These are phyloP conservation scores for Melanotaenia duboulayi DNA, from an alignment of 2,113 vertebrate species.

Conservation along the genomic window DNA sequence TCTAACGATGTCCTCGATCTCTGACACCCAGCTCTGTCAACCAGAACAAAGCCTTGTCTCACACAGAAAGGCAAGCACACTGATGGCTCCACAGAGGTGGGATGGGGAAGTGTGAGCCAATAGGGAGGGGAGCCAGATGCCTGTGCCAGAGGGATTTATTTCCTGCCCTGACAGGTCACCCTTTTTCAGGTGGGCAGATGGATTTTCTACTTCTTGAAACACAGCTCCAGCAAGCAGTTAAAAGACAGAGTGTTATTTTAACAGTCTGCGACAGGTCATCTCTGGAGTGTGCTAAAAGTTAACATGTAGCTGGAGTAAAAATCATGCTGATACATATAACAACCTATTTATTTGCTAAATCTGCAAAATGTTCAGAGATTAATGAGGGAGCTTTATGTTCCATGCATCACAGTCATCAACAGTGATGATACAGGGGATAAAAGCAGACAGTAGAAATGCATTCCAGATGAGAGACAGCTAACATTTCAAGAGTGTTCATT, in stretches of 20 bases:
- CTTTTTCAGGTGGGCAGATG: slow-evolving; percentile 69
- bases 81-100: slow-evolving; percentile 61
- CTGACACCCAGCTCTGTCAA: slow-evolving; percentile 73
- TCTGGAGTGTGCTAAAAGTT: slow-evolving; percentile 54
- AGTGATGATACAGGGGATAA: slow-evolving; percentile 29
- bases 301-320: slow-evolving; percentile 39
- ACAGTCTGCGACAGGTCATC: slow-evolving; percentile 56
- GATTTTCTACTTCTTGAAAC: slow-evolving; percentile 64
- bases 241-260: slow-evolving; percentile 62
- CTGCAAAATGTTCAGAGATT: slow-evolving; percentile 4
- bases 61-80: slow-evolving; percentile 66
- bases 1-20: slow-evolving; percentile 75
- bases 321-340: slow-evolving; percentile 3
- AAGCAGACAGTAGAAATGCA: slow-evolving; percentile 1
- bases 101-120: slow-evolving; percentile 44
- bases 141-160: slow-evolving; percentile 68
- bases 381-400: slow-evolving; percentile 3
- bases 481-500: slow-evolving; percentile 20
- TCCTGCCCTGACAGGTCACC: slow-evolving; percentile 63
- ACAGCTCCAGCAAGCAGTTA: slow-evolving; percentile 34
- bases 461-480: slow-evolving; percentile 19
- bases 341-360: slow-evolving; percentile 8
- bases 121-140: slow-evolving; percentile 39
- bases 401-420: slow-evolving; percentile 26
- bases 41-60: slow-evolving; percentile 74